phyloP scores from a whole-genome alignment of 2,797 vertebrate genomes.

The Sebastes itinus region DNA sequence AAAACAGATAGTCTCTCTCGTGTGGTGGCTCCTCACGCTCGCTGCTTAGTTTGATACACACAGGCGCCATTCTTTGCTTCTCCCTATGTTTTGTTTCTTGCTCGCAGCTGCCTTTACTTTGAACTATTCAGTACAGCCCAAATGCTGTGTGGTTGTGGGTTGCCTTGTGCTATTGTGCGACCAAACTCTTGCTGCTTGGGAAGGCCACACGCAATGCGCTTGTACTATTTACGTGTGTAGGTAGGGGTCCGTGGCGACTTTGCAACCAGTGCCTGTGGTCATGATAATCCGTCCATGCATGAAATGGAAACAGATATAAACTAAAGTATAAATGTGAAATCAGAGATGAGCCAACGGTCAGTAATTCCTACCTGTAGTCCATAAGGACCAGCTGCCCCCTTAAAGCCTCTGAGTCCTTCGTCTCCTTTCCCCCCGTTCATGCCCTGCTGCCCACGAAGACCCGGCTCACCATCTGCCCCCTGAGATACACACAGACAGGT shows the following conservation, averaged over 20 bases:
- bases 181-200: background rate
- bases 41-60: background rate
- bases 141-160: background rate
- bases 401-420: slow-evolving; percentile 88
- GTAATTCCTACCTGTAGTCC: slow-evolving; percentile 86
- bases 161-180: background rate
- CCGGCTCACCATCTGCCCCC: slow-evolving; percentile 91
- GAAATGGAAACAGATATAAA: background rate
- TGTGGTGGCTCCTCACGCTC: background rate
- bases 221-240: background rate
- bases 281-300: background rate
- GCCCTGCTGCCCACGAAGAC: slow-evolving; percentile 90
- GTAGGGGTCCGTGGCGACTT: background rate
- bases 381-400: slow-evolving; percentile 83
- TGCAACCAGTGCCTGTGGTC: fast-evolving
- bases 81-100: background rate
- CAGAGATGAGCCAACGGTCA: background rate
- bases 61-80: background rate
- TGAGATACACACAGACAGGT: slow-evolving; percentile 54
- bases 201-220: no score
- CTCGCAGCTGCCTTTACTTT: background rate
- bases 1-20: no score
- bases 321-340: background rate
- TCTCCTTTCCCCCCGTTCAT: slow-evolving; percentile 94
- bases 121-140: background rate